phyloP scores from a whole-genome alignment of 2,888 invertebrate species.

The Morpho achilles region DNA sequence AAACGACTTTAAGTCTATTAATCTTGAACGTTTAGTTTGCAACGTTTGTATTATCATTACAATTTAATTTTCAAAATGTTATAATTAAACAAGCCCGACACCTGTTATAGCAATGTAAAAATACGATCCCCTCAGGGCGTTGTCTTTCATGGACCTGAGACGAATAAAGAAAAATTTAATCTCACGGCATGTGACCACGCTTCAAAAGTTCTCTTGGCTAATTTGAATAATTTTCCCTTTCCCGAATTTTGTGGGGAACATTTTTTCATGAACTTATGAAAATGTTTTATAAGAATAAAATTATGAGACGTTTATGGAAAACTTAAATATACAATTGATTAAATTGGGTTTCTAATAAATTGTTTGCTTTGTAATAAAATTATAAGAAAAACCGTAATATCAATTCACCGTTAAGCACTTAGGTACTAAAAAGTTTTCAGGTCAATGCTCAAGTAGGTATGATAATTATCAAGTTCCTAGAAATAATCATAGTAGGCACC shows the following conservation, averaged over 20 bases:
- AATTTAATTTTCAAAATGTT: not conserved
- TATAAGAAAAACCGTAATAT: too few species aligned
- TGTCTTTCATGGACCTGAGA: slow-evolving; percentile 45
- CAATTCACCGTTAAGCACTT: too few species aligned
- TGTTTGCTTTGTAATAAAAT: not conserved
- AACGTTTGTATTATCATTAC: too few species aligned
- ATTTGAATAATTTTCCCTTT: too few species aligned
- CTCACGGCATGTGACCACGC: slow-evolving; percentile 41
- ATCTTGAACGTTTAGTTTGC: too few species aligned
- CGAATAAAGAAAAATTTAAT: slow-evolving; percentile 59
- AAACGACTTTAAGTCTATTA: too few species aligned
- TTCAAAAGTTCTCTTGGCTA: slow-evolving; percentile 15
- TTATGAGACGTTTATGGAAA: not conserved
- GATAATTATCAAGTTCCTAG: too few species aligned
- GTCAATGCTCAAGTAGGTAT: too few species aligned
- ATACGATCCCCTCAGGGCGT: slow-evolving; percentile 41
- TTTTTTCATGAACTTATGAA: too few species aligned
- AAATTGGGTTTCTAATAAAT: not conserved
- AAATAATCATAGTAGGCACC: too few species aligned
- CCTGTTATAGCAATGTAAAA: slow-evolving; percentile 29
- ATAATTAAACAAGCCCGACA: slow-evolving; percentile 25
- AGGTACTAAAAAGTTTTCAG: too few species aligned
- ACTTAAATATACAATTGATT: not conserved
- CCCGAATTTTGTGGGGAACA: too few species aligned
- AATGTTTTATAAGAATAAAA: not conserved